Conservation (phyloP, 2,113 vertebrate genomes). For the Brachyhypopomus occidentalis region DNA sequence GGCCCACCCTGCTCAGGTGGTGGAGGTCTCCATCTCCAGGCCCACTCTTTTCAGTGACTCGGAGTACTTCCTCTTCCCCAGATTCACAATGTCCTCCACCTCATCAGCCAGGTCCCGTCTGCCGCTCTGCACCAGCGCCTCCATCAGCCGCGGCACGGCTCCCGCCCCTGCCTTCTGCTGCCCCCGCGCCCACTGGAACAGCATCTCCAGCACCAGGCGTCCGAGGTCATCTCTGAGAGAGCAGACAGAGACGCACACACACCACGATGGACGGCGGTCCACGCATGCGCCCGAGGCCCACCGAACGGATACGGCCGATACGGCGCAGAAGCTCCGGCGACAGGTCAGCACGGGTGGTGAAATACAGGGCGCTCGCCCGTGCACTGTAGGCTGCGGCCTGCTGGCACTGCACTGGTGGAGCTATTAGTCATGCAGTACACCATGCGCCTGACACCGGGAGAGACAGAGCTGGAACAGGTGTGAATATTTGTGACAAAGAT, state of each 20-base stretch:
- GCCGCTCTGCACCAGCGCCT: slow-evolving; percentile 81
- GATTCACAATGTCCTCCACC: slow-evolving; percentile 79
- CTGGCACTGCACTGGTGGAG: neutral
- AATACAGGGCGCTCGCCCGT: neutral
- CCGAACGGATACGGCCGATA: neutral
- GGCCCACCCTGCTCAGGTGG: neutral
- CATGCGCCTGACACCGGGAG: neutral
- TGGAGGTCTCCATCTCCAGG: slow-evolving; percentile 68
- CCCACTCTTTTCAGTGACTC: slow-evolving; percentile 84
- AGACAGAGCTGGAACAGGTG: neutral
- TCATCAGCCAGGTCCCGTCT: slow-evolving; percentile 89
- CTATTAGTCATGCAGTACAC: neutral
- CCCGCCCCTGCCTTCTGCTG: slow-evolving; percentile 75
- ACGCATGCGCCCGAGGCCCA: neutral
- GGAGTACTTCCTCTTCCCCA: slow-evolving; percentile 85
- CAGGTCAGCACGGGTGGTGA: neutral
- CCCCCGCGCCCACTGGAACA: slow-evolving; percentile 87
- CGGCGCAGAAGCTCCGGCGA: too few species aligned
- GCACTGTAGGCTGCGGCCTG: neutral
- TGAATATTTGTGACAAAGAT: neutral
- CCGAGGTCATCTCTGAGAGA: slow-evolving; percentile 82
- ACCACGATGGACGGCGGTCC: neutral
- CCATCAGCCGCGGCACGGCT: slow-evolving; percentile 75
- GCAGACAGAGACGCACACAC: neutral
- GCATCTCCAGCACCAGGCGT: slow-evolving; percentile 85